Conservation (phyloP, 2,797 vertebrate genomes). For the Pangasius mekongensis region DNA sequence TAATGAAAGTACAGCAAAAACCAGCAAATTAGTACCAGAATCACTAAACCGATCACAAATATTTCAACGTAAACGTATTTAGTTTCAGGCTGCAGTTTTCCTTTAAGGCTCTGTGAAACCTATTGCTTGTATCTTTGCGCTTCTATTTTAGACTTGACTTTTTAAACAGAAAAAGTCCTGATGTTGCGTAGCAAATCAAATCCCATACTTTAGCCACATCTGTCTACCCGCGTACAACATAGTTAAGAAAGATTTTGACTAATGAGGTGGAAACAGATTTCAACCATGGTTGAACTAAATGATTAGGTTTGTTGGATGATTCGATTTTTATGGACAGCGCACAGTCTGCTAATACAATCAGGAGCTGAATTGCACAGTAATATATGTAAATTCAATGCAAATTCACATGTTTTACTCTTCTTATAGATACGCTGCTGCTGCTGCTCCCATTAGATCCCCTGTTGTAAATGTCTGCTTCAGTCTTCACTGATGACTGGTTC, state of each 20-base stretch:
- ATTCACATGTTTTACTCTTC: slow-evolving; percentile 22
- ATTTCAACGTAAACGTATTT: not conserved
- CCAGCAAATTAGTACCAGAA: not conserved
- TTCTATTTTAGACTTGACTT: not conserved
- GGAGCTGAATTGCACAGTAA: slow-evolving; percentile 9
- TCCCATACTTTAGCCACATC: not conserved
- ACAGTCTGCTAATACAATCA: slow-evolving; percentile 13
- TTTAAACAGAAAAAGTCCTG: not conserved
- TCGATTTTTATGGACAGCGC: not conserved
- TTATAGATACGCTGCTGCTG: not conserved
- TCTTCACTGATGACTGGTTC: slow-evolving; percentile 25
- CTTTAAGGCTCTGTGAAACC: not conserved
- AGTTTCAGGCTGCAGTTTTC: not conserved
- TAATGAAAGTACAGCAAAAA: not conserved
- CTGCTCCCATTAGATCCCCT: slow-evolving; percentile 11
- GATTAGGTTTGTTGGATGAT: slow-evolving; percentile 4
- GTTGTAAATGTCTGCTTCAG: slow-evolving; percentile 26
- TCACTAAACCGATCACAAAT: not conserved
- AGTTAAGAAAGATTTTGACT: not conserved
- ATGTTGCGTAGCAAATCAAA: not conserved
- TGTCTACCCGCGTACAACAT: not conserved
- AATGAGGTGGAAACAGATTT: slow-evolving; percentile 7
- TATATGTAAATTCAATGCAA: slow-evolving; percentile 34
- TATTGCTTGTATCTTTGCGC: not conserved
- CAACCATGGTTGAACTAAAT: not conserved